Conservation (phyloP, 2,113 vertebrate genomes). For the Scytalopus superciliaris region DNA sequence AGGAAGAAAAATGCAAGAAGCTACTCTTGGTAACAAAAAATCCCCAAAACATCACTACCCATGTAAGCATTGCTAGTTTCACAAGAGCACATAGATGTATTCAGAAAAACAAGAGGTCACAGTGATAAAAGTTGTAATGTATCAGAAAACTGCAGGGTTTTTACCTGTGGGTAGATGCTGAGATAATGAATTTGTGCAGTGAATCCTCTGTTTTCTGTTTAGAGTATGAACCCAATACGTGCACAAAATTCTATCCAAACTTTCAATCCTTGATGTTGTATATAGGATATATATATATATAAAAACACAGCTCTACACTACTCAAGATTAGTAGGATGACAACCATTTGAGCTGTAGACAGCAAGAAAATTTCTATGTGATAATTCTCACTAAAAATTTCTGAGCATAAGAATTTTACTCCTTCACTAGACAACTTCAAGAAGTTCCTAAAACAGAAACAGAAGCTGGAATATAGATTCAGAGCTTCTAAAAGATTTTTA, state of each 20-base stretch:
- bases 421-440: neutral
- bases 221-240: neutral
- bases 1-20: neutral
- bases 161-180: neutral
- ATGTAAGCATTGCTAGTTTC: neutral
- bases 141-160: constrained; percentile 47
- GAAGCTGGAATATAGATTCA: neutral
- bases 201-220: neutral
- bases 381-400: neutral
- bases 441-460: neutral
- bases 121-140: neutral
- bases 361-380: neutral
- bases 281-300: neutral
- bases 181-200: constrained; percentile 25
- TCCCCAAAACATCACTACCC: neutral
- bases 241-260: neutral
- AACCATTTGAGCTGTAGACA: neutral
- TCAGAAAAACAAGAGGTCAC: constrained; percentile 19
- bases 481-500: neutral
- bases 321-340: neutral
- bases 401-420: neutral
- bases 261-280: neutral
- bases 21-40: neutral
- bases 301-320: neutral
- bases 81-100: neutral